phyloP scores from a whole-genome alignment of 2,113 vertebrate genomes.

The Corythaixoides concolor region DNA sequence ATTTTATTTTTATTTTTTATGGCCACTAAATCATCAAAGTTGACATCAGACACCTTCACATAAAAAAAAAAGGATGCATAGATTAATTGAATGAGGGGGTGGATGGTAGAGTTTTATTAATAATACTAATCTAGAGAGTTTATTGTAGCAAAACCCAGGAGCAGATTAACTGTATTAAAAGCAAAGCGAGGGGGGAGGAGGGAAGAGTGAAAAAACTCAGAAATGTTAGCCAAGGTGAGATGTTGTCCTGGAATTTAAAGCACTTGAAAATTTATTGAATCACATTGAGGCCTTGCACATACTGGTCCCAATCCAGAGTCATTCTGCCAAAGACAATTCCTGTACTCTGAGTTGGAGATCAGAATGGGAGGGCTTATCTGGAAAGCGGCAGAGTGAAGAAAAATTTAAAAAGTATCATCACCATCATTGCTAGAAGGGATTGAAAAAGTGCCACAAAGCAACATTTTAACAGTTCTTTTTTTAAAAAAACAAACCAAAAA shows the following conservation, averaged over 20 bases:
- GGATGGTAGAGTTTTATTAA: conserved; percentile 50
- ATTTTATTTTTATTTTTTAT: conserved; percentile 53
- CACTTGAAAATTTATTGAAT: background rate
- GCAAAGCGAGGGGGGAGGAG: background rate
- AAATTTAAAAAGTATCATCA: background rate
- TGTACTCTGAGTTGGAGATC: background rate
- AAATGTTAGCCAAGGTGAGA: conserved; percentile 19
- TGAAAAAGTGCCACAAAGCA: background rate
- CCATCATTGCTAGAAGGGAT: background rate
- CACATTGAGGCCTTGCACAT: background rate
- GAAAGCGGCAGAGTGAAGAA: background rate
- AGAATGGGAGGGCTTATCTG: background rate
- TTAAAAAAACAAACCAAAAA: no score
- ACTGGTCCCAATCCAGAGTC: background rate
- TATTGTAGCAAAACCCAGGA: conserved; percentile 43
- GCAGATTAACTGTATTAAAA: conserved; percentile 15
- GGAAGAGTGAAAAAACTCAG: background rate
- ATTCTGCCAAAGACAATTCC: background rate
- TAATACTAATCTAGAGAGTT: conserved; percentile 50
- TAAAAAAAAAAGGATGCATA: conserved; percentile 18
- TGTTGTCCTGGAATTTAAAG: background rate
- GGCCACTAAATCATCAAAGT: conserved; percentile 54
- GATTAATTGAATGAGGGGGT: conserved; percentile 58
- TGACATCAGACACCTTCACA: conserved; percentile 30
- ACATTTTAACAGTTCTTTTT: background rate